Evolutionary conservation across 1,140 invertebrate species (phyloP).

Genomic region (Akabosia matsudoensis): DNA sequence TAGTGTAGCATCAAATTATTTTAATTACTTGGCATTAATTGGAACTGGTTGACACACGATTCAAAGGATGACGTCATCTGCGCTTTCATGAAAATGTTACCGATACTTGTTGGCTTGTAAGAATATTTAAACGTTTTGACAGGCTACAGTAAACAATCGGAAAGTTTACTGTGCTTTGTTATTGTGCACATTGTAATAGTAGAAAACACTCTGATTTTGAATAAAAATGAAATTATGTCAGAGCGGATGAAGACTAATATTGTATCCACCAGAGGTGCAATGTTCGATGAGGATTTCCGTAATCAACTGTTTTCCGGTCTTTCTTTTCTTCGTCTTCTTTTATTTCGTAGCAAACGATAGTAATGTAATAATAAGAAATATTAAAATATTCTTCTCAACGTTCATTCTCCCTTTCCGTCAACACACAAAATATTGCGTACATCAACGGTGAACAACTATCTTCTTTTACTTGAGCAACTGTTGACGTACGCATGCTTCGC

Average conservation of each 20-base stretch:
- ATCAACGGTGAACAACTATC: background rate
- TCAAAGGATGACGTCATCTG: too few species aligned
- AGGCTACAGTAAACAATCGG: too few species aligned
- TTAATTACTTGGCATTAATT: too few species aligned
- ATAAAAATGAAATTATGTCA: background rate
- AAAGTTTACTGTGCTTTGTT: too few species aligned
- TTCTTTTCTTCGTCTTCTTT: constrained; percentile 13
- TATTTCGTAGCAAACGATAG: background rate
- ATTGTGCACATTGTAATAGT: too few species aligned
- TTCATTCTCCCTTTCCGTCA: background rate
- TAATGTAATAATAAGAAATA: background rate
- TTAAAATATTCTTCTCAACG: constrained; percentile 1
- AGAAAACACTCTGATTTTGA: too few species aligned
- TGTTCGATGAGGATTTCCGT: constrained; percentile 11
- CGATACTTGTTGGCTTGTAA: too few species aligned
- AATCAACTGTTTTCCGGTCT: constrained; percentile 18
- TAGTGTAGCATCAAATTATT: too few species aligned
- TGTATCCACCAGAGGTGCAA: background rate
- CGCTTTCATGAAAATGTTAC: too few species aligned
- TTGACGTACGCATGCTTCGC: too few species aligned
- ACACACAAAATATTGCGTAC: background rate
- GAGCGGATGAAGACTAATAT: background rate
- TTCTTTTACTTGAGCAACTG: background rate
- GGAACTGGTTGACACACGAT: too few species aligned
- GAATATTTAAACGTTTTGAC: too few species aligned